Conservation (phyloP, 2,797 vertebrate genomes). For the Phalloptychus januarius region DNA sequence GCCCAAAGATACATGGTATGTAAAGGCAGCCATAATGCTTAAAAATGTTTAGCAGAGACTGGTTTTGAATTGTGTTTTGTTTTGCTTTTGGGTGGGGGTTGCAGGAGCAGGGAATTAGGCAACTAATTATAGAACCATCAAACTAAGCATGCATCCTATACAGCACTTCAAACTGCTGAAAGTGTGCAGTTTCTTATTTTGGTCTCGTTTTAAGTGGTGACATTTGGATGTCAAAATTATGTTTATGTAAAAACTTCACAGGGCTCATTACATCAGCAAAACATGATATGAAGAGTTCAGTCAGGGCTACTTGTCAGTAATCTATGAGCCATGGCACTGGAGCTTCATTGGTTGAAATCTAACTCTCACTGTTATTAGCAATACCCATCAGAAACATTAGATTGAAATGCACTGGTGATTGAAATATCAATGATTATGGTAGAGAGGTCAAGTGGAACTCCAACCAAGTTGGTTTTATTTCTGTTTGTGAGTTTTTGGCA, state of each 20-base stretch:
- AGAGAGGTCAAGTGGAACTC: not conserved
- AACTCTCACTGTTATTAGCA: not conserved
- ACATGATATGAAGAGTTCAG: slow-evolving; percentile 16
- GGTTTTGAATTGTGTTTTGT: not conserved
- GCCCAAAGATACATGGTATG: not conserved
- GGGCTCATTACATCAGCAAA: slow-evolving; percentile 24
- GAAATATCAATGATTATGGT: not conserved
- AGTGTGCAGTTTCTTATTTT: not conserved
- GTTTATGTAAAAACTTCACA: slow-evolving; percentile 37
- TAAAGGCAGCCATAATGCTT: not conserved
- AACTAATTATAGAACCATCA: not conserved
- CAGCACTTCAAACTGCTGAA: not conserved
- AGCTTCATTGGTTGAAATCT: not conserved
- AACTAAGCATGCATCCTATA: not conserved
- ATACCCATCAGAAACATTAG: not conserved
- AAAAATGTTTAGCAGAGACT: not conserved
- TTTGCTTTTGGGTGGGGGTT: not conserved
- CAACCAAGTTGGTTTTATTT: not conserved
- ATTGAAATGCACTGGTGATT: not conserved
- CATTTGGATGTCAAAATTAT: slow-evolving; percentile 24
- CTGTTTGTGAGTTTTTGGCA: not conserved
- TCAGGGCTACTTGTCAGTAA: slow-evolving; percentile 22
- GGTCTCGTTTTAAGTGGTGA: slow-evolving; percentile 29
- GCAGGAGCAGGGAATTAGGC: not conserved
- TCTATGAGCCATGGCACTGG: not conserved